Evolutionary conservation across 2,113 vertebrate species (phyloP), one percentile per base, ranked within the genome.

Genomic region (Thryonomys swinderianus): DNA sequence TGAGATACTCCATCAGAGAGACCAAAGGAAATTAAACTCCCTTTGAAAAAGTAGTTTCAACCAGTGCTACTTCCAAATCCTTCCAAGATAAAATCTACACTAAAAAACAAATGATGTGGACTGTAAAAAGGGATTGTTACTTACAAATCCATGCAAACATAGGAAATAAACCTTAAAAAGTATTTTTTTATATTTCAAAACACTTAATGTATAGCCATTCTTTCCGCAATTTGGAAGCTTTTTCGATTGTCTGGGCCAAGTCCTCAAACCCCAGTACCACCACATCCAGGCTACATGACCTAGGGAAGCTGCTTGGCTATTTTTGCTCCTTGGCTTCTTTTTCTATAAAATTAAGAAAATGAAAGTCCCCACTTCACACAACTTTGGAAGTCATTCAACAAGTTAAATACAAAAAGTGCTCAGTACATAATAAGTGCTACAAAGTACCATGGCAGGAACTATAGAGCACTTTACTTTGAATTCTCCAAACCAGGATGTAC

Each of bases 151-250:
- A 37, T 71, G 81, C 73, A 37, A 92, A 88, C 12, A 59, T 1
- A 37, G 78, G 64, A 85, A 84, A 69, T 7, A 53, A 42, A 32
- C 53, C 45, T 67, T 89, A 86, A 66, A 86, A 7, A 78, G 23
- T 37, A 92, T 82, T 55, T 91, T 12, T 85, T n/a, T n/a, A n/a
- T 34, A 76, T 66, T 90, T 91, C 82, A 86, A 42, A 91, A 91
- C 40, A 73, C 27, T 37, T 81, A 69, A 53, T 55, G n/a, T 51
- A 59, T 27, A 45, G 69, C 18, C 74, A 55, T 87, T 74, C 62
- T 90, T 91, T 25, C 67, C 20, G 59, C 25, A 91, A 30, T 40
- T 48, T 59, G 37, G 9, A 51, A 62, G 62, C 51, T 51, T 62
- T 53, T 78, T 34, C 64, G 57, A 7, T 9, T 51, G n/a, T 32